Conservation (phyloP, 2,888 invertebrate species). For the Cenopis cana region DNA sequence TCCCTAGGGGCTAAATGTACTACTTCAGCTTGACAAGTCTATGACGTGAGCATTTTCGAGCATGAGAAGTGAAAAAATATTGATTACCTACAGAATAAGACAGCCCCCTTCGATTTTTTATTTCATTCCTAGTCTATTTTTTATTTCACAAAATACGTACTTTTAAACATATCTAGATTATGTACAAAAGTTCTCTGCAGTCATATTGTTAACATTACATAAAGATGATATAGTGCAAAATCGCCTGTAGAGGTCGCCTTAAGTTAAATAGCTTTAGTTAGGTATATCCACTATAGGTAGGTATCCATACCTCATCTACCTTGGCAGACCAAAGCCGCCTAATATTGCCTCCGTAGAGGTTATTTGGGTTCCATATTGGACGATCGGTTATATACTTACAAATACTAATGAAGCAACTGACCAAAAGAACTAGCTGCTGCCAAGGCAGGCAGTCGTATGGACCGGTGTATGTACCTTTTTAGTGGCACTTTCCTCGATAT, state of each 20-base stretch:
- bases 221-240: conserved; percentile 36
- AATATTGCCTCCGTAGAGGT: neutral
- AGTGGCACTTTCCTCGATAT: conserved; percentile 7
- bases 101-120: conserved; percentile 5
- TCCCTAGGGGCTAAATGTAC: no score
- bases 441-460: conserved; percentile 5
- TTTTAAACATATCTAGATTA: conserved; percentile 28
- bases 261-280: conserved; percentile 26
- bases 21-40: no score
- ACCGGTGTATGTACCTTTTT: neutral
- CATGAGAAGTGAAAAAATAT: no score
- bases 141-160: conserved; percentile 24
- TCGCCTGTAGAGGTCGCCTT: conserved; percentile 33
- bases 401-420: neutral
- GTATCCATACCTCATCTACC: neutral
- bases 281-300: conserved; percentile 1
- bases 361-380: neutral
- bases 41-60: no score
- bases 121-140: neutral
- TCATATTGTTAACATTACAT: conserved; percentile 13
- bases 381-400: neutral
- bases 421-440: neutral
- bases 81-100: neutral
- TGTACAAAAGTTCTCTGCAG: conserved; percentile 31
- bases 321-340: neutral